These are phyloP conservation scores for Mixornis gularis DNA, from an alignment of 2,113 vertebrate species.

Conservation along the genomic window DNA sequence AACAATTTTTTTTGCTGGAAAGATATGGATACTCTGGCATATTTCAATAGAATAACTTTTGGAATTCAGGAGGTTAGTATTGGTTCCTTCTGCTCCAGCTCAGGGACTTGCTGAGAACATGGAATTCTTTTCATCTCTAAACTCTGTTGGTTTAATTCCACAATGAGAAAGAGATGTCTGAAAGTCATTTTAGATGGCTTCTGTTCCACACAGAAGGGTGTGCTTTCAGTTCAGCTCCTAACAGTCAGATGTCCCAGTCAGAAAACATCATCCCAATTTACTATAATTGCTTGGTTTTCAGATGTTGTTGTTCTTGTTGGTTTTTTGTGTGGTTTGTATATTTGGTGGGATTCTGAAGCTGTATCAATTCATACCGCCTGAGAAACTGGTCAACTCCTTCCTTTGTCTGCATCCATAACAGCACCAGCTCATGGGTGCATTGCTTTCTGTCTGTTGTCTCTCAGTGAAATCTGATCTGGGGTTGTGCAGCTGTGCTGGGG, in stretches of 20 bases:
- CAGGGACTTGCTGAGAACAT: neutral
- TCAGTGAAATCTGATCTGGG: neutral
- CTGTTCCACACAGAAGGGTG: neutral
- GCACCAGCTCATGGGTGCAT: rapidly evolving
- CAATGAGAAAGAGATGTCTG: neutral
- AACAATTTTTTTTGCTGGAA: neutral
- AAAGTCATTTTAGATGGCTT: neutral
- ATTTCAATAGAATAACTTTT: neutral
- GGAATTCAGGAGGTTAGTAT: neutral
- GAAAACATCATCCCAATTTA: neutral
- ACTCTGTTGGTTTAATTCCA: neutral
- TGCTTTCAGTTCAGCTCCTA: neutral
- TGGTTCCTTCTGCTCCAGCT: neutral
- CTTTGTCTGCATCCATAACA: neutral
- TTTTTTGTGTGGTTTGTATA: neutral
- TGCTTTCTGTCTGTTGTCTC: neutral
- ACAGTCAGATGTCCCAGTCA: neutral
- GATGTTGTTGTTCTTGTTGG: neutral
- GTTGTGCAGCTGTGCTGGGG: neutral
- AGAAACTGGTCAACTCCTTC: neutral
- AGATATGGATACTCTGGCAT: neutral
- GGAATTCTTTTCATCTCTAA: neutral
- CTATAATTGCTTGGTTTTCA: rapidly evolving
- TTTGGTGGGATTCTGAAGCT: neutral
- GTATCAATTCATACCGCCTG: neutral